phyloP scores from a whole-genome alignment of 37 sponge, comb jelly and placozoan species.

The Chondrilla cf. caribensis region DNA sequence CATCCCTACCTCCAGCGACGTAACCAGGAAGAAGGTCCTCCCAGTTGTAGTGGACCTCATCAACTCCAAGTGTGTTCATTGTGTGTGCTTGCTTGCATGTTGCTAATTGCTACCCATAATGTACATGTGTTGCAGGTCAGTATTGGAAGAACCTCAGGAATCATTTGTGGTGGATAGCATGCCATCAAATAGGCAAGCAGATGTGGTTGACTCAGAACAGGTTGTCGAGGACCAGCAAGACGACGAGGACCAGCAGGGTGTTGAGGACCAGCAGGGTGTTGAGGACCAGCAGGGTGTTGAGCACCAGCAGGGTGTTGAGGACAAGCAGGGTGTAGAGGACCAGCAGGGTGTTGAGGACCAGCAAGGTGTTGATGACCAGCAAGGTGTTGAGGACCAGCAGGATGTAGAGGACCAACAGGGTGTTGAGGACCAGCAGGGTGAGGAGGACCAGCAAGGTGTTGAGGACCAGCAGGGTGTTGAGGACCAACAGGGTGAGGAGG shows the following conservation, averaged over 20 bases:
- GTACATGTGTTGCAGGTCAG: too few species aligned
- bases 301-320: neutral
- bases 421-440: neutral
- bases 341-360: too few species aligned
- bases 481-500: neutral
- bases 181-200: neutral
- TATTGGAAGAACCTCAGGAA: neutral
- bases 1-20: constrained; percentile 42
- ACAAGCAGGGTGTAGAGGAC: neutral
- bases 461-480: neutral
- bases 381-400: neutral
- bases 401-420: neutral
- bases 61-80: constrained; percentile 31
- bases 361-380: too few species aligned
- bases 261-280: neutral
- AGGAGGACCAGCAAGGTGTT: neutral
- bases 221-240: neutral
- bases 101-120: too few species aligned
- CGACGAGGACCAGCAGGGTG: neutral
- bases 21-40: constrained; percentile 66
- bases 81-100: neutral
- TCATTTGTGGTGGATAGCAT: neutral
- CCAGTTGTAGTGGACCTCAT: constrained; percentile 46
- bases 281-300: neutral
- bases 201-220: neutral